phyloP scores from a whole-genome alignment of 2,888 invertebrate genomes.

The Empis stercorea region DNA sequence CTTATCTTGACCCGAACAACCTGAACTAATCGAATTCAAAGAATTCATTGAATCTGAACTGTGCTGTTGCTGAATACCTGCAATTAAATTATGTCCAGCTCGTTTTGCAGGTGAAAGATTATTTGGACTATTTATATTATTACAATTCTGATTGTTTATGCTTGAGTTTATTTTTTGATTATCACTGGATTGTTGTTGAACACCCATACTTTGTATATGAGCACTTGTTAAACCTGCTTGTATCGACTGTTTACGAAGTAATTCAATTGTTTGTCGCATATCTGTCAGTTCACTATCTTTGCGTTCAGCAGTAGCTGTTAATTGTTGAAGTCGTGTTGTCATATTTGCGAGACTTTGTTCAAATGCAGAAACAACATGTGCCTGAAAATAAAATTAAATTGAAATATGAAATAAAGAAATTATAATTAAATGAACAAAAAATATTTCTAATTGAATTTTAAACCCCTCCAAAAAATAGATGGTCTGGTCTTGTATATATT shows the following conservation, averaged over 20 bases:
- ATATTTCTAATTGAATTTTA: background rate
- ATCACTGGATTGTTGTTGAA: constrained; percentile 16
- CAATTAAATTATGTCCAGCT: background rate
- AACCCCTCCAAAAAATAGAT: background rate
- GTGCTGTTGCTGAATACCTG: constrained; percentile 68
- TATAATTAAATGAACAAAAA: background rate
- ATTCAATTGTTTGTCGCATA: constrained; percentile 82
- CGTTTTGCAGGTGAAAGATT: constrained; percentile 46
- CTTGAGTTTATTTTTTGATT: background rate
- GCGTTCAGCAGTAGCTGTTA: constrained; percentile 87
- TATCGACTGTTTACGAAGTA: constrained; percentile 79
- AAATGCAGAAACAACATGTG: constrained; percentile 95
- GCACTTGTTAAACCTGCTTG: constrained; percentile 72
- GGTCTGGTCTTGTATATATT: too few species aligned
- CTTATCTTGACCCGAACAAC: constrained; percentile 65
- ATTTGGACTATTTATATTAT: constrained; percentile 50
- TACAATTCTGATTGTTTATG: constrained; percentile 1
- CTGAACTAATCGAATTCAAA: constrained; percentile 76
- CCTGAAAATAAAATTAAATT: constrained; percentile 52
- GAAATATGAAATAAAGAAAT: background rate
- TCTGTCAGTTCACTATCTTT: constrained; percentile 90
- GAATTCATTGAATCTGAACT: constrained; percentile 94
- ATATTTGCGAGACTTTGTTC: constrained; percentile 94
- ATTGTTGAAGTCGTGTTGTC: constrained; percentile 87
- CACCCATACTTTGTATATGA: constrained; percentile 54